Evolutionary conservation across 2,797 vertebrate species (phyloP), one percentile per base, ranked within the genome.

Genomic region (Hoplostethus mediterraneus): DNA sequence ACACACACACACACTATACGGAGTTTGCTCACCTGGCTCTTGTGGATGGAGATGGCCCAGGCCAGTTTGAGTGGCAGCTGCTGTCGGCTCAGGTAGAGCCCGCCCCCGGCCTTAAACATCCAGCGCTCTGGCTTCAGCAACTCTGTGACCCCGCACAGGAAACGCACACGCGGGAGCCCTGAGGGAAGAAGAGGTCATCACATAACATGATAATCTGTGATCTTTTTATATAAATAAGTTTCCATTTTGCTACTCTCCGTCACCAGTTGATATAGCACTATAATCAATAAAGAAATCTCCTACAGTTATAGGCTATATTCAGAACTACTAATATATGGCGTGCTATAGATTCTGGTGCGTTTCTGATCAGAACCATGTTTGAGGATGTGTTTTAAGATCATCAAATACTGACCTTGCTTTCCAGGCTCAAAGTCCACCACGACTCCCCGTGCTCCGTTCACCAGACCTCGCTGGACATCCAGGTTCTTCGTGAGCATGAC

Each of bases 21-120:
- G 28, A 9, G n/a, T 12, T 45, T 1, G 2, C 90, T 77, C 74
- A 98, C 98, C 95, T 99, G 98, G 85, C 97, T 99, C 90, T 99
- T 99, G 90, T 99, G 98, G 89, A 99, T 99, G 77, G 98, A 99
- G 84, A 99, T 96, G 48, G 98, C 98, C 98, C 98, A 99, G 75
- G 98, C 98, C 72, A 99, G 90, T 89, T 97, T 98, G 81, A 99
- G 94, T 0, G 98, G 98, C 67, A 99, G 90, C 90, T 99, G 98
- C 76, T 95, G 96, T 30, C 97, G 95, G 85, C 94, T 97, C 80
- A 98, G 83, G 73, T 95, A 91, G 68, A 94, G 71, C 44, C 97
- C 97, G 12, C 95, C 94, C 0, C 89, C 84, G 0, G 93, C 93
- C 82, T 97, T 98, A 51, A 99, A 95, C 0, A 95, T 86, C 96